Conservation (phyloP, 2,888 invertebrate species). For the Silvanus unidentatus region DNA sequence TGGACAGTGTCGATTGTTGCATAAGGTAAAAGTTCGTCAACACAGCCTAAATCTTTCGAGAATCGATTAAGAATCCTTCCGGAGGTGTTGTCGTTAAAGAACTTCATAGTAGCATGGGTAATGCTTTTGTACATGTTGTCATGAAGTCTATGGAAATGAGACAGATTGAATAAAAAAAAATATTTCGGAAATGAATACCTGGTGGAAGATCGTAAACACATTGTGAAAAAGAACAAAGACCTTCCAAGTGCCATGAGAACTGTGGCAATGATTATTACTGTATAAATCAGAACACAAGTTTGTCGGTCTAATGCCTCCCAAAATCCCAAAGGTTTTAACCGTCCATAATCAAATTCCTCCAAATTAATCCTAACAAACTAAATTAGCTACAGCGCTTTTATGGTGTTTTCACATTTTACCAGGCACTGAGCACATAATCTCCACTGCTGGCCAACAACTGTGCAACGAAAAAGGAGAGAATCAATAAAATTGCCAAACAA, state of each 20-base stretch:
- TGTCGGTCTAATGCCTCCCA: conserved; percentile 26
- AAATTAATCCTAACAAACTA: too few relatives aligned
- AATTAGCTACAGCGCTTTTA: too few relatives aligned
- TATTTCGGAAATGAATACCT: conserved; percentile 41
- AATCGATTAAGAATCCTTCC: conserved; percentile 63
- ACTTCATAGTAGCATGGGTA: conserved; percentile 59
- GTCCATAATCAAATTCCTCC: conserved; percentile 13
- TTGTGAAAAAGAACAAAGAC: conserved; percentile 50
- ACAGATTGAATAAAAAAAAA: conserved; percentile 29
- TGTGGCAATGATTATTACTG: conserved; percentile 41
- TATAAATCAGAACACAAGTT: conserved; percentile 44
- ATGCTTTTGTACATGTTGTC: conserved; percentile 67
- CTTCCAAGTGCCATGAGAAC: conserved; percentile 44
- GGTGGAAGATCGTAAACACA: conserved; percentile 60
- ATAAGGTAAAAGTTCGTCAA: conserved; percentile 51
- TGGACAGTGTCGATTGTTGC: conserved; percentile 48
- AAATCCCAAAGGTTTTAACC: conserved; percentile 15
- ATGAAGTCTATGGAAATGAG: conserved; percentile 68
- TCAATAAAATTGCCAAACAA: conserved; percentile 48
- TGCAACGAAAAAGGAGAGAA: conserved; percentile 50
- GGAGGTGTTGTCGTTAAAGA: conserved; percentile 74
- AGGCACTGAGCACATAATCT: conserved; percentile 40
- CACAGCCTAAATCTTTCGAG: conserved; percentile 61
- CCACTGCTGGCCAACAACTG: conserved; percentile 44
- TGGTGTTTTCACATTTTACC: conserved; percentile 29